Evolutionary conservation across 2,113 vertebrate species (phyloP).

Genomic region (Lynx canadensis): DNA sequence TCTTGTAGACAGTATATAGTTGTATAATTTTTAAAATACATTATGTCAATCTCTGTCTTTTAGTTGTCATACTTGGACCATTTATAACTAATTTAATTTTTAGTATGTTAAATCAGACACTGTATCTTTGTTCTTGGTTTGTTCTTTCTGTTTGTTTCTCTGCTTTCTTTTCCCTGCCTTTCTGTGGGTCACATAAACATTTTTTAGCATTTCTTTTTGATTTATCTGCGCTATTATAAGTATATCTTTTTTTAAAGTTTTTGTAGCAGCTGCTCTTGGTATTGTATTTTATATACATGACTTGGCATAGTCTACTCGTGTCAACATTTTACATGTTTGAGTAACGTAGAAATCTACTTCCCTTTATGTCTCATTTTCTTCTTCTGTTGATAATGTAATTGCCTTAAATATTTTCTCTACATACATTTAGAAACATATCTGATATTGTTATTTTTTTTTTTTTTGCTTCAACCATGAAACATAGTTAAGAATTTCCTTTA

Average conservation of each 20-base stretch:
- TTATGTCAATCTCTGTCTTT: not conserved
- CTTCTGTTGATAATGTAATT: not conserved
- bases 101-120: not conserved
- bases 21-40: not conserved
- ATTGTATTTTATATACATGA: not conserved
- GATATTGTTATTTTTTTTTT: not conserved
- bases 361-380: not conserved
- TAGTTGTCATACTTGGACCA: not conserved
- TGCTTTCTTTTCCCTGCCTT: not conserved
- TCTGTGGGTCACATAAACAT: not conserved
- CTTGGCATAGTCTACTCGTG: not conserved
- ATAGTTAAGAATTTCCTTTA: conserved; percentile 28
- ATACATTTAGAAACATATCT: not conserved
- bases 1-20: not conserved
- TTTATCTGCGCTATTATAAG: not conserved
- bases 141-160: not conserved
- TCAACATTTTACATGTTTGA: not conserved
- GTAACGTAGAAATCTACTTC: not conserved
- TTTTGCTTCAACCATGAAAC: not conserved
- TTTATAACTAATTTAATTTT: not conserved
- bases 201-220: not conserved
- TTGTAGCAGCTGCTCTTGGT: not conserved
- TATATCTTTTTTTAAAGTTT: not conserved
- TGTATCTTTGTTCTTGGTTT: not conserved
- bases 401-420: not conserved